Percentiles rank a stretch among this genome's conserved stretches.
phyloP scores from a whole-genome alignment of 2,797 vertebrate genomes.

The Gobio occitaniae region DNA sequence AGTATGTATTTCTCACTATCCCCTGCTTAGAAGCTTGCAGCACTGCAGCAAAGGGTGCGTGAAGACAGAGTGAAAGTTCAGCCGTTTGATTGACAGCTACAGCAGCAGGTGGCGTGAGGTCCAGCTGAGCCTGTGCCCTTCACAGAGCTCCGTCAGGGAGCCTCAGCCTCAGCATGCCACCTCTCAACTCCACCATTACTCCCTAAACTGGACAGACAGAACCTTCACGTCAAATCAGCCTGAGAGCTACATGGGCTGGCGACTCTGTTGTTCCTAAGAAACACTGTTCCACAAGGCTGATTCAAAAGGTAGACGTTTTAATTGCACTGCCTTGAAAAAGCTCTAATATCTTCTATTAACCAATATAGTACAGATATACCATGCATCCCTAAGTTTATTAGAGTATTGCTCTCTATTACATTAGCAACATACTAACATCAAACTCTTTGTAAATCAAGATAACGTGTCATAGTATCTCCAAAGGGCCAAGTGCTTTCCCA shows the following conservation, averaged over 20 bases:
- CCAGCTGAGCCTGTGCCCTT: constrained; percentile 74
- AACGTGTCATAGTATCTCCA: background rate
- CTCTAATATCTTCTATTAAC: background rate
- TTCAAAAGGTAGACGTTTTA: background rate
- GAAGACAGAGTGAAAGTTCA: constrained; percentile 38
- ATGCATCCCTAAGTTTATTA: background rate
- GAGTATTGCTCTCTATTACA: background rate
- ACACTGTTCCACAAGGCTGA: background rate
- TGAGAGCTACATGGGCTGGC: background rate
- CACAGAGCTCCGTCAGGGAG: constrained; percentile 62
- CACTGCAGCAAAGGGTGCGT: constrained; percentile 24
- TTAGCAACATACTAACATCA: background rate
- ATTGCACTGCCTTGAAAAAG: background rate
- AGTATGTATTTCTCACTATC: background rate
- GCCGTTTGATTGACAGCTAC: constrained; percentile 67
- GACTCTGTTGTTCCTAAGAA: background rate
- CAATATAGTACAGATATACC: background rate
- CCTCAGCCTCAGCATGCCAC: constrained; percentile 58
- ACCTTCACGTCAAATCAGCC: constrained; percentile 39
- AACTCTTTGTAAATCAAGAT: background rate
- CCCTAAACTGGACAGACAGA: constrained; percentile 57
- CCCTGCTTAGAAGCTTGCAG: constrained; percentile 42
- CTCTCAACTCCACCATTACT: constrained; percentile 69
- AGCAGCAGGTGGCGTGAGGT: constrained; percentile 61
- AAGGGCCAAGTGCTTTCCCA: background rate